Percentiles rank a stretch among this genome's conserved stretches.
phyloP scores from a whole-genome alignment of 2,888 invertebrate species.

The Chymomyza fuscimana region DNA sequence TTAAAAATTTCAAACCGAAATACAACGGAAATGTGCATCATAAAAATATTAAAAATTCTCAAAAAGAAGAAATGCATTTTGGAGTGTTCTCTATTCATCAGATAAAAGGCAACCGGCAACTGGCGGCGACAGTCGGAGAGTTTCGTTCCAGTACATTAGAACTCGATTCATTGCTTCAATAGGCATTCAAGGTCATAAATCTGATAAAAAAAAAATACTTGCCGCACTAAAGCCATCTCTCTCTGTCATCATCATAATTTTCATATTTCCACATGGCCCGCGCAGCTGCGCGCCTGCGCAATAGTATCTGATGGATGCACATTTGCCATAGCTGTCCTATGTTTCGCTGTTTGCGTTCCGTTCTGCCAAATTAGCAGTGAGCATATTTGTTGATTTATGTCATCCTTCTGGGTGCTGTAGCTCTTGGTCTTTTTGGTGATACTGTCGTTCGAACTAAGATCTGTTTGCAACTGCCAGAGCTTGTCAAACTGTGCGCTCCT shows the following conservation, averaged over 20 bases:
- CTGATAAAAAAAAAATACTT: slow-evolving; percentile 32
- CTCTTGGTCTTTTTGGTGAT: slow-evolving; percentile 2
- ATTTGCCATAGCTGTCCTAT: slow-evolving; percentile 4
- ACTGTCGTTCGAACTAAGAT: slow-evolving; percentile 25
- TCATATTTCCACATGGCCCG: slow-evolving; percentile 69
- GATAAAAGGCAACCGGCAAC: slow-evolving; percentile 36
- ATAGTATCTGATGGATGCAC: slow-evolving; percentile 57
- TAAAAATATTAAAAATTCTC: slow-evolving; percentile 69
- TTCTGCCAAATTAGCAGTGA: slow-evolving; percentile 68
- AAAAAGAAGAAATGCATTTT: slow-evolving; percentile 24
- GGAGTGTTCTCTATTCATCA: slow-evolving; percentile 18
- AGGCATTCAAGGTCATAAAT: slow-evolving; percentile 65
- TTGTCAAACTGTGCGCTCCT: slow-evolving; percentile 16
- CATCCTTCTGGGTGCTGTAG: slow-evolving; percentile 34
- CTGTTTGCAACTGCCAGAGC: slow-evolving; percentile 20
- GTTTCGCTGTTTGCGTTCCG: slow-evolving; percentile 32
- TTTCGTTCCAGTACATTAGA: slow-evolving; percentile 65
- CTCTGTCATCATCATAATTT: slow-evolving; percentile 60
- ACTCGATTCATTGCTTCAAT: slow-evolving; percentile 52
- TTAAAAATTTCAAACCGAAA: slow-evolving; percentile 19
- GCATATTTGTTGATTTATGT: slow-evolving; percentile 54
- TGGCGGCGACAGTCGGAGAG: slow-evolving; percentile 21
- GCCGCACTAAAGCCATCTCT: slow-evolving; percentile 11
- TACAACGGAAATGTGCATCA: slow-evolving; percentile 68
- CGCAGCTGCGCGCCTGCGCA: slow-evolving; percentile 65